phyloP scores from a whole-genome alignment of 2,888 invertebrate species.

The Adelognathus sp. region DNA sequence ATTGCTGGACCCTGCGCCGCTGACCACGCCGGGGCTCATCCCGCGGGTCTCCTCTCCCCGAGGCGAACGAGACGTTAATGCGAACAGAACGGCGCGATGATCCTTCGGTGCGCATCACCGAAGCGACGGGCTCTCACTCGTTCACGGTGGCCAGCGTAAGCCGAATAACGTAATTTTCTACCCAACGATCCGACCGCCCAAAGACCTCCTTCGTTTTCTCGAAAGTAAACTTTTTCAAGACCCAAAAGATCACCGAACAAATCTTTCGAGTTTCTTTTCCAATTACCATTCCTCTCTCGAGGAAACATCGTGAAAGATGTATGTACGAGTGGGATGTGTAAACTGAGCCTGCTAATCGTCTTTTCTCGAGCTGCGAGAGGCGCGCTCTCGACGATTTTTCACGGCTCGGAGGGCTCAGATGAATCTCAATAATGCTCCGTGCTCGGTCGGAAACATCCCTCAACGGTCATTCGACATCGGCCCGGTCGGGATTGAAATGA shows the following conservation, averaged over 20 bases:
- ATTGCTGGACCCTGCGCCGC: slow-evolving; percentile 64
- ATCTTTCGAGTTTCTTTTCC: slow-evolving; percentile 1
- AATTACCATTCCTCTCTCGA: slow-evolving; percentile 13
- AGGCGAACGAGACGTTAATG: not conserved
- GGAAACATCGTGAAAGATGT: not conserved
- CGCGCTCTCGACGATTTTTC: not conserved
- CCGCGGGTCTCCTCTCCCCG: slow-evolving; percentile 7
- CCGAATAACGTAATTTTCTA: slow-evolving; percentile 55
- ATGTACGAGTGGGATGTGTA: not conserved
- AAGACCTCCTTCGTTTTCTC: slow-evolving; percentile 19
- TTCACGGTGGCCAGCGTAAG: slow-evolving; percentile 56
- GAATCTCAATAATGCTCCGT: not conserved
- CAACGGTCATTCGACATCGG: not conserved
- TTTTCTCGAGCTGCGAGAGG: not conserved
- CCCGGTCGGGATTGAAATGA: not conserved
- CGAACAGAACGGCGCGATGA: slow-evolving; percentile 3
- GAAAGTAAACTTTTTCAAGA: slow-evolving; percentile 29
- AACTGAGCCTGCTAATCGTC: slow-evolving; percentile 19
- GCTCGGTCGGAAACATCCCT: not conserved
- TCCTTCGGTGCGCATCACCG: slow-evolving; percentile 19
- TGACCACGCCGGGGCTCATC: slow-evolving; percentile 13
- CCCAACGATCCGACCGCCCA: slow-evolving; percentile 7
- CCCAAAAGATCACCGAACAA: not conserved
- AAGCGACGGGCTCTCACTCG: not conserved
- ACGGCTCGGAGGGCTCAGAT: not conserved